Percentiles rank a stretch among this genome's conserved stretches.
Conservation (phyloP, 2,797 vertebrate species). For the Sparus aurata region DNA sequence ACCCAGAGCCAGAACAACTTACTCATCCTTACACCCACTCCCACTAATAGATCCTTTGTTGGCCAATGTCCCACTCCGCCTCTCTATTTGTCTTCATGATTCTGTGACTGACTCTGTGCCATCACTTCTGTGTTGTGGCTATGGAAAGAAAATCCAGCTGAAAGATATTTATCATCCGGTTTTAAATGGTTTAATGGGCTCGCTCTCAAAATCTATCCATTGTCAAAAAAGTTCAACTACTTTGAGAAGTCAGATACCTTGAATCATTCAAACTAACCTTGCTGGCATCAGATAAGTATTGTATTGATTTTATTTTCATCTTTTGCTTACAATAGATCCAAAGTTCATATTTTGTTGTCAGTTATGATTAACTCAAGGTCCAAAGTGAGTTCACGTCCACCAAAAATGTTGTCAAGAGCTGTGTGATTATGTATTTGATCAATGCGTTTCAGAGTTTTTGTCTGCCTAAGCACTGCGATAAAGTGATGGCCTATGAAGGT, state of each 20-base stretch:
- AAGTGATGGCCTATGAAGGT: not conserved
- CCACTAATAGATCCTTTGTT: slow-evolving; percentile 35
- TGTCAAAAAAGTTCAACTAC: slow-evolving; percentile 6
- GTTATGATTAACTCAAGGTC: not conserved
- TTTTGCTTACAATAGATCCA: not conserved
- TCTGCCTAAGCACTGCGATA: not conserved
- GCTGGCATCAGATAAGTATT: not conserved
- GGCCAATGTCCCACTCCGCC: slow-evolving; percentile 24
- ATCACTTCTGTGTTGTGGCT: slow-evolving; percentile 31
- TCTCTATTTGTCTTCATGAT: slow-evolving; percentile 24
- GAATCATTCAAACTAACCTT: slow-evolving; percentile 15
- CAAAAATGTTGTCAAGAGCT: slow-evolving; percentile 1
- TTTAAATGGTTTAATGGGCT: not conserved
- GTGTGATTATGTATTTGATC: not conserved
- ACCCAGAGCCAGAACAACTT: slow-evolving; percentile 36
- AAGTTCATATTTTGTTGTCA: not conserved
- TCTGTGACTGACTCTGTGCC: slow-evolving; percentile 36
- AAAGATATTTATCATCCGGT: slow-evolving; percentile 9
- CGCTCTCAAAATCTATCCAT: not conserved
- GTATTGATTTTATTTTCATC: slow-evolving; percentile 8
- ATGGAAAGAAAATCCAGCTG: slow-evolving; percentile 1
- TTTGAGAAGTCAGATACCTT: not conserved
- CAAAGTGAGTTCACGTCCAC: not conserved
- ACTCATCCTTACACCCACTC: slow-evolving; percentile 40
- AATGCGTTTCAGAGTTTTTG: not conserved